Base-by-base conservation (phyloP, 2,888 invertebrate species). In the Pilophorus perplexus region DNA sequence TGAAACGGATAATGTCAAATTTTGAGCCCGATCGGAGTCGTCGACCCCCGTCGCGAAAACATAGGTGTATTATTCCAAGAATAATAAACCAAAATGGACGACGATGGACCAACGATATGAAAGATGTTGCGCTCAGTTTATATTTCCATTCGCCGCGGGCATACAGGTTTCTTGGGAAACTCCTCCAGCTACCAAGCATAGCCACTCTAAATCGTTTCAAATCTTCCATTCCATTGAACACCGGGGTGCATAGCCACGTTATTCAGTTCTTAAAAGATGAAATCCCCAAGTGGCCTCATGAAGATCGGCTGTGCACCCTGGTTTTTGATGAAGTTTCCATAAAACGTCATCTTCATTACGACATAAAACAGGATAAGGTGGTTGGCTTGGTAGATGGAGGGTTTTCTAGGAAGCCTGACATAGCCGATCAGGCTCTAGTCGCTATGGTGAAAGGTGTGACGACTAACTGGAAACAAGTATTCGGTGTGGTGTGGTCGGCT, bases 191-290 rank as follows among this genome's bases (percentile, higher is more conserved):
- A n/a, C n/a, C n/a, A 33, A 40, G 40, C n/a, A 40, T 40, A 4
- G 16, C 48, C 16, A 18, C 48, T 18, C 12, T 46, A 18, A 10
- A 16, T 18, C 3, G 8, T 18, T 46, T 46, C 18, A 3, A 18
- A 3, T 5, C 48, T 12, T 18, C 3, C 3, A 16, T 46, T 8
- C 10, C 48, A 6, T 50, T 50, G 14, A 50, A 50, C 22, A 50
- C 50, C 4, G 50, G 25, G 23, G 50, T 50, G 10, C 50, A 50
- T n/a, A 50, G n/a, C 16, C 50, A 50, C n/a, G 25, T 50, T 4
- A 20, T 8, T 3, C 12, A 46, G 3, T 46, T 20, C 12, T 22
- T 46, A 22, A 46, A 46, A 18, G 22, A 22, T 6, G 14, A 10
- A 50, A 25, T 50, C 5, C 23, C 12, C n/a, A 50, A 50, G n/a